Evolutionary conservation across 2,797 vertebrate genomes (phyloP).

Genomic region (Acrossocheilus wenchowensis): DNA sequence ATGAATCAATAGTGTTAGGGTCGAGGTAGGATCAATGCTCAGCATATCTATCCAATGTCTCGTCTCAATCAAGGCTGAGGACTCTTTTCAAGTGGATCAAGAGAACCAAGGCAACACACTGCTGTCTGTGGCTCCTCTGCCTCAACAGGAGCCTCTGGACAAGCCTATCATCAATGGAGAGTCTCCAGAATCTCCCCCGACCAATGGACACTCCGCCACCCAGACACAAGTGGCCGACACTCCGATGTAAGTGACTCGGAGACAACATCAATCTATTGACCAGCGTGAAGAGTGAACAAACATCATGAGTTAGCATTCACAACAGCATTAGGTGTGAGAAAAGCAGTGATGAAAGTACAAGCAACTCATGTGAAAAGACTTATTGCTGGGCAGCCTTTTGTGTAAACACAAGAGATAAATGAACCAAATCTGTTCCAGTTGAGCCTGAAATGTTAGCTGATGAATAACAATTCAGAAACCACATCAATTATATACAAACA

Average conservation of each 20-base stretch:
- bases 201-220: constrained; percentile 85
- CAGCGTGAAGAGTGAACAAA: neutral
- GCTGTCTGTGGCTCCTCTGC: constrained; percentile 81
- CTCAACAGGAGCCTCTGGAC: constrained; percentile 81
- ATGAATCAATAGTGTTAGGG: neutral
- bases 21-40: neutral
- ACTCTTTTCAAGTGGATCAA: constrained; percentile 88
- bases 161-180: constrained; percentile 86
- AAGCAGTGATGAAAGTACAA: constrained; percentile 42
- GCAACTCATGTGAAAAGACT: constrained; percentile 69
- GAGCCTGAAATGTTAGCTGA: constrained; percentile 12
- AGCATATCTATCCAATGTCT: neutral
- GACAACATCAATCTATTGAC: neutral
- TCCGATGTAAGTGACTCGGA: constrained; percentile 80
- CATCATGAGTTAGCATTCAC: neutral
- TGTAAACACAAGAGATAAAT: constrained; percentile 8
- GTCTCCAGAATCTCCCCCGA: constrained; percentile 80
- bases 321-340: constrained; percentile 14
- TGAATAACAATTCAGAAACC: constrained; percentile 5
- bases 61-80: constrained; percentile 80
- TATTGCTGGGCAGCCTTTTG: constrained; percentile 51
- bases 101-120: constrained; percentile 90
- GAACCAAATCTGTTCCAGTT: constrained; percentile 3
- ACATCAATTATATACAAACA: neutral
- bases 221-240: constrained; percentile 87